Base-by-base conservation (phyloP, 2,113 vertebrate genomes). In the Stegostoma tigrinum region DNA sequence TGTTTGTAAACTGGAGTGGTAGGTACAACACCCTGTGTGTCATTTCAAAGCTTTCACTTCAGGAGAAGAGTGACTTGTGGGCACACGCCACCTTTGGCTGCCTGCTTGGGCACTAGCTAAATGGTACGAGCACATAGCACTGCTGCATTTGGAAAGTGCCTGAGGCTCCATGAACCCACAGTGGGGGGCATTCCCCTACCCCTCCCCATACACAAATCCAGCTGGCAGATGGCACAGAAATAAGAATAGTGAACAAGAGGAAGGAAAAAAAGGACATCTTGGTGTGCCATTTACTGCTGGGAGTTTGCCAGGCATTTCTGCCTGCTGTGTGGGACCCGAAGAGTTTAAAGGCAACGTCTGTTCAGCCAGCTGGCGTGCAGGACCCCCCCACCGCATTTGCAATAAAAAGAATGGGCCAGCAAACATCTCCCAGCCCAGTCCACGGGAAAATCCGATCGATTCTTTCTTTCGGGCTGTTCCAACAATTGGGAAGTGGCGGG, bases 401-500 rank as follows among this genome's bases (percentile, higher is more conserved):
- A 94, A 68, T 48, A 23, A 45, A 95, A 95, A 48, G 93, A 95
- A 95, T 34, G 24, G 94, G 72, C 24, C 3, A 27, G 80, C 94
- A 70, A 95, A 72, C 21, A 34, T 45, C 30, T 10, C 2, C 42
- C 21, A 45, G 42, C 42, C 42, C 45, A 5, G 27, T 68, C 14
- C 45, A 70, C 45, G 5, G 68, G 42, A 72, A 90, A 61, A 70
- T 48, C 5, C 24, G n/a, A 66, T 27, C 24, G 21, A 66, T 27
- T 67, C 80, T 95, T 42, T 68, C 70, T 61, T 61, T 34, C 30
- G 67, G 86, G 67, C 93, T 67, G 55, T 14, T 30, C 86, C 89
- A 7, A 72, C 67, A 55, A 91, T 72, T 61, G 86, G 89, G 93
- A 96, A 91, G 75, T 72, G 68, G 61, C 72, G 21, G 85, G 64